Evolutionary conservation across 2,888 invertebrate species (phyloP), one percentile per base, ranked within the genome.

Genomic region (Mellilla xanthometata): DNA sequence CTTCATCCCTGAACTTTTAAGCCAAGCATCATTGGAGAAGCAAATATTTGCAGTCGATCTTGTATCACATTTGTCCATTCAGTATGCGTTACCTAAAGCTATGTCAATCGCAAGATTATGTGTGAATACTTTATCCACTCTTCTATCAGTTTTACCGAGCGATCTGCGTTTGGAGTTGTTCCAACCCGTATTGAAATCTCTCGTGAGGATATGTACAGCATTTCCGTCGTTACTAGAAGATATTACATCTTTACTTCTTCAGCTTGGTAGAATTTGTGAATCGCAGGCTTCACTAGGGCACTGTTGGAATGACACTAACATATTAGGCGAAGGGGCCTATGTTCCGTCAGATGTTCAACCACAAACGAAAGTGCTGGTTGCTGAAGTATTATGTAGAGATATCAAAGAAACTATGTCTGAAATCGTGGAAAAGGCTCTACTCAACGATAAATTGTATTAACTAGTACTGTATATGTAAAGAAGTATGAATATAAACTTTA

Each of bases 21-120:
- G 96, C 62, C 98, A 98, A 78, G 97, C 98, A 0, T 96, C 97
- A 70, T 91, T 97, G 56, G 95, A 96, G 60, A 98, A 99, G 74
- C 95, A 98, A 92, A 94, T 97, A 50, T 99, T 99, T 81, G 97
- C 97, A 4, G 96, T 98, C 15, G 96, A 98, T 73, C 90, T 99
- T 19, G 94, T 97, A 3, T 97, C 98, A 0, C 95, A 98, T 72
- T 89, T 99, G 43, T 96, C 96, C n/a, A 92, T 97, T 43, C 98
- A 98, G 68, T 99, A 98, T 77, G 95, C 98, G 1, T 88, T 99
- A 47, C 97, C 98, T 0, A 97, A 97, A 82, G 96, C 98, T 13
- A 91, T 97, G 72, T 95, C 95, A 55, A 94, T 97, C 31, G 97
- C 98, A 10, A 94, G 97, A 61, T 90, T 97, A 27, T 96, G 97